Conservation (phyloP, 2,888 invertebrate genomes). For the Rhagium mordax region DNA sequence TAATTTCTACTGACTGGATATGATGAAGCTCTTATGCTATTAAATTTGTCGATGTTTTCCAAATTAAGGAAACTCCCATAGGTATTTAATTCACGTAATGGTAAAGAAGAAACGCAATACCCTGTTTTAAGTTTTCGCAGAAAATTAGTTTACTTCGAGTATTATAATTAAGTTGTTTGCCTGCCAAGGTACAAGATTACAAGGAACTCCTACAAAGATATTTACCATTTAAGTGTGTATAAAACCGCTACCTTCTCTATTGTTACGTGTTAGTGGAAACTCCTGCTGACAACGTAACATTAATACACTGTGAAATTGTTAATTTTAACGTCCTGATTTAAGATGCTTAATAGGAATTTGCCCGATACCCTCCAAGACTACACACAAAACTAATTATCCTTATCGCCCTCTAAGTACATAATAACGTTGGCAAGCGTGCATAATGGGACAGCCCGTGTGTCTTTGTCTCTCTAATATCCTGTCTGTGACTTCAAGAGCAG, state of each 20-base stretch:
- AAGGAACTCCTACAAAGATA: not conserved
- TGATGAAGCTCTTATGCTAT: no score
- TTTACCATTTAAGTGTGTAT: constrained; percentile 5
- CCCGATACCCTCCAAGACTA: constrained; percentile 58
- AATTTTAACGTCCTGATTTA: constrained; percentile 57
- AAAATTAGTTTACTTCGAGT: not conserved
- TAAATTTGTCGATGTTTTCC: no score
- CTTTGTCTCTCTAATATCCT: constrained; percentile 58
- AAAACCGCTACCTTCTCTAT: constrained; percentile 24
- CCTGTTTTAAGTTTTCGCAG: no score
- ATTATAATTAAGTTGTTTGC: not conserved
- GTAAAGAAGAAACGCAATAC: no score
- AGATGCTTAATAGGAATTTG: constrained; percentile 59
- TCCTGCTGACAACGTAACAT: constrained; percentile 42
- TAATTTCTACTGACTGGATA: no score
- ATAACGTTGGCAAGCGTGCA: constrained; percentile 57
- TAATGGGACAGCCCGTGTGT: constrained; percentile 55
- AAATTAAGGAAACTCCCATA: no score
- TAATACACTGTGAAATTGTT: constrained; percentile 58
- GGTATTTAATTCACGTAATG: no score
- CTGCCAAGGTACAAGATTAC: not conserved
- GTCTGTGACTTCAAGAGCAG: constrained; percentile 44
- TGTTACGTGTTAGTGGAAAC: constrained; percentile 31
- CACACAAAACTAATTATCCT: constrained; percentile 60
- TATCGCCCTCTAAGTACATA: constrained; percentile 59